Evolutionary conservation across 2,113 vertebrate genomes (phyloP).

Genomic region (Dipodomys spectabilis): DNA sequence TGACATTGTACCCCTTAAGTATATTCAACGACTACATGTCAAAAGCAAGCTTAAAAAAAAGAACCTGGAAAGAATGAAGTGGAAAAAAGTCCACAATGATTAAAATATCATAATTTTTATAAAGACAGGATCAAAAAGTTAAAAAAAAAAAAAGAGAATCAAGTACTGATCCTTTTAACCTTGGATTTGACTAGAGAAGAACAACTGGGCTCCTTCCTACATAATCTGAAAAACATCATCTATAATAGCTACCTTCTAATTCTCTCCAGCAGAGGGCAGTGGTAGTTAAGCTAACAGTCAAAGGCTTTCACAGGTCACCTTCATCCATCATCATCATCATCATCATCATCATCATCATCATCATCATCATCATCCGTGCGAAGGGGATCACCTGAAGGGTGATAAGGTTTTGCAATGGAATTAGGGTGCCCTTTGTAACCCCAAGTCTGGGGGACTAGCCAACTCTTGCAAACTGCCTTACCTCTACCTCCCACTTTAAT

Average conservation of each 20-base stretch:
- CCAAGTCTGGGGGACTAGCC: not conserved
- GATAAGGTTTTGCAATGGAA: not conserved
- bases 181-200: not conserved
- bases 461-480: not conserved
- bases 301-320: not conserved
- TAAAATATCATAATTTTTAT: not conserved
- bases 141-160: not conserved
- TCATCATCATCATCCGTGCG: not conserved
- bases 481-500: not conserved
- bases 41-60: not conserved
- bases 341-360: no score
- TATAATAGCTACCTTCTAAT: not conserved
- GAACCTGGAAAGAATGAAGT: not conserved
- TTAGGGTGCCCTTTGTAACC: not conserved
- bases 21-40: not conserved
- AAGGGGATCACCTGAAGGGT: not conserved
- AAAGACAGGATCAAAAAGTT: no score
- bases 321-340: no score
- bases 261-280: slow-evolving; percentile 76
- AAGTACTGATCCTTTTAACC: not conserved
- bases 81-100: not conserved
- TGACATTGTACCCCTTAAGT: not conserved
- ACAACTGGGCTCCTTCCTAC: not conserved
- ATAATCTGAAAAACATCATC: not conserved
- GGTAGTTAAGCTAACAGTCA: slow-evolving; percentile 56